Percentiles rank a stretch among this genome's conserved stretches.
phyloP scores from a whole-genome alignment of 2,888 invertebrate genomes.

The Acanthosepion esculentum region DNA sequence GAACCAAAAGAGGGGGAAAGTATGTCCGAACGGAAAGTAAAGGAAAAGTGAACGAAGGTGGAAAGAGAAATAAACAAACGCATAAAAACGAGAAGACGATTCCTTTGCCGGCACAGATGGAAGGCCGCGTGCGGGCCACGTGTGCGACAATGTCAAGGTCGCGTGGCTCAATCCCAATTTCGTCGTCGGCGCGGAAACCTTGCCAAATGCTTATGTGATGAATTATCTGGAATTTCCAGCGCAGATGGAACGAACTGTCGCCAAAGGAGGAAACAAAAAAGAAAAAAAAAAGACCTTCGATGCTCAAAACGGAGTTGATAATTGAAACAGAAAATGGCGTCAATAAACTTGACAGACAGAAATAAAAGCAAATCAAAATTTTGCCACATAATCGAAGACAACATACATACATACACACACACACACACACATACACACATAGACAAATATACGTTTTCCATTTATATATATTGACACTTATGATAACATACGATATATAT shows the following conservation, averaged over 20 bases:
- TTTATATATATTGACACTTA: too few species aligned
- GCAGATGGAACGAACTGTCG: neutral
- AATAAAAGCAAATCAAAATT: neutral
- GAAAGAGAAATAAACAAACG: neutral
- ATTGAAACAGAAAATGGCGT: neutral
- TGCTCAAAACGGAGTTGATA: neutral
- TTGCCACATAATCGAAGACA: too few species aligned
- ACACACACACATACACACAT: too few species aligned
- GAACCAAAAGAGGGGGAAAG: neutral
- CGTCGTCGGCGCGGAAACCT: neutral
- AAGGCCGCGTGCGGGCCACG: neutral
- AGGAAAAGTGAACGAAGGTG: too few species aligned
- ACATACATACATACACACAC: too few species aligned
- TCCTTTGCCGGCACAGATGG: neutral
- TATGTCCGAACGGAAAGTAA: neutral
- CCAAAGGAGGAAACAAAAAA: neutral
- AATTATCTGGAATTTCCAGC: constrained; percentile 1
- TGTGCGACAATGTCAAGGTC: constrained; percentile 18
- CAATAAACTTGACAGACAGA: neutral
- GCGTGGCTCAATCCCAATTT: neutral
- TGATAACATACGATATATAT: too few species aligned
- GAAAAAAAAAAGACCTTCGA: neutral
- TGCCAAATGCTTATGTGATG: neutral
- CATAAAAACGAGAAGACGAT: neutral
- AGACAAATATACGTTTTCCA: too few species aligned